Conservation (phyloP, 2,113 vertebrate genomes). For the Andinoacara biseriatus region DNA sequence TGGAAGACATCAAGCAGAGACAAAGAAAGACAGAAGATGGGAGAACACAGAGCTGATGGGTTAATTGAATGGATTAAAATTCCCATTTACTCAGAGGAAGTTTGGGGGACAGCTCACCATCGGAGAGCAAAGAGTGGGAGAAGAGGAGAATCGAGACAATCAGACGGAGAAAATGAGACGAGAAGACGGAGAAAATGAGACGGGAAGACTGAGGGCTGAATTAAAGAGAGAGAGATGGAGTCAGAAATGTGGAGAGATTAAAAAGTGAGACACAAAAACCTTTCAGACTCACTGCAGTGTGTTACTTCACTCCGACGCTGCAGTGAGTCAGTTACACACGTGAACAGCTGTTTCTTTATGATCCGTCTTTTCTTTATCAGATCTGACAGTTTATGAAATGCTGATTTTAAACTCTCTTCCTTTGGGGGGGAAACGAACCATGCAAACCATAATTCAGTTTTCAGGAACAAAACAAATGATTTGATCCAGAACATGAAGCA, state of each 20-base stretch:
- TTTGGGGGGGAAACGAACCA: not conserved
- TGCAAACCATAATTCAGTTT: not conserved
- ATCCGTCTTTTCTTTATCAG: not conserved
- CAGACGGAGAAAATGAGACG: conserved; percentile 17
- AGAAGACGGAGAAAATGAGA: not conserved
- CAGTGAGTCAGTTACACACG: rapidly evolving
- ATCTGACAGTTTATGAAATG: not conserved
- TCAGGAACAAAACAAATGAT: not conserved
- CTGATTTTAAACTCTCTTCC: conserved; percentile 1
- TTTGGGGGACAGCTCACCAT: conserved; percentile 15
- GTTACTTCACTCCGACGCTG: not conserved
- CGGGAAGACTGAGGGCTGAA: not conserved
- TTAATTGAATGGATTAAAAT: conserved; percentile 56
- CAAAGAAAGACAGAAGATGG: not conserved
- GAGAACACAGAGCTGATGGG: conserved; percentile 8
- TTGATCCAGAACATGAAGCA: not conserved
- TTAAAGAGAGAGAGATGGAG: conserved; percentile 13
- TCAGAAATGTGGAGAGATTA: conserved; percentile 9
- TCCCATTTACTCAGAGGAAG: conserved; percentile 26
- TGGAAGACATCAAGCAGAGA: conserved; percentile 28
- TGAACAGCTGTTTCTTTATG: not conserved
- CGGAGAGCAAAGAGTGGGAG: conserved; percentile 3
- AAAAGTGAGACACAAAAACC: conserved; percentile 22
- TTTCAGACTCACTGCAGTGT: not conserved
- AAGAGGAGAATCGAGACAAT: not conserved